Evolutionary conservation across 2,888 invertebrate species (phyloP).

Genomic region (Odontocerum albicorne): DNA sequence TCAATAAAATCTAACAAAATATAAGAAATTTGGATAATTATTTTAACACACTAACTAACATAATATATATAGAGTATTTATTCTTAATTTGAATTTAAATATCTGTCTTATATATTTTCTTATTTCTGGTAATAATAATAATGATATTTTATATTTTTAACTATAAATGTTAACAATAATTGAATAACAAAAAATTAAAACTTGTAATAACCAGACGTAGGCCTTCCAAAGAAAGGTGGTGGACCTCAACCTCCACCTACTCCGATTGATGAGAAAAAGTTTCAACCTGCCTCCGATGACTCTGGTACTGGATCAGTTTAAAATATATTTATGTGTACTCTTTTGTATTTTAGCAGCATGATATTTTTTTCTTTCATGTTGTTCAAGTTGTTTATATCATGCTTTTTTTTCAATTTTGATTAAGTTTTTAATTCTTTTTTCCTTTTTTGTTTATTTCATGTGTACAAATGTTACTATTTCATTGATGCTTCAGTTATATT

Average conservation of each 20-base stretch:
- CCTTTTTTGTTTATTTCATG: neutral
- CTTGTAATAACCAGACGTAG: conserved; percentile 48
- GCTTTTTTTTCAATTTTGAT: neutral
- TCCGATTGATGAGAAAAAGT: conserved; percentile 63
- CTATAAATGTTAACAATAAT: no score
- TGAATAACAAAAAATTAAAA: no score
- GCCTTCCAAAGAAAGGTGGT: conserved; percentile 63
- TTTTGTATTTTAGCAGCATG: conserved; percentile 2
- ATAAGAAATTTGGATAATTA: no score
- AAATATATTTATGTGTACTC: neutral
- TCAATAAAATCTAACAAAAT: no score
- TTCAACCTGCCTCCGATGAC: conserved; percentile 69
- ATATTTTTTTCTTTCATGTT: neutral
- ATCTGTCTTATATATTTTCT: neutral
- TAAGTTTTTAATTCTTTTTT: neutral
- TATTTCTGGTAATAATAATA: neutral
- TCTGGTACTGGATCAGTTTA: conserved; percentile 57
- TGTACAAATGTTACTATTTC: no score
- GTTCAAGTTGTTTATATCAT: neutral
- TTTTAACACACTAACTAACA: no score
- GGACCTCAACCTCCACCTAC: conserved; percentile 62
- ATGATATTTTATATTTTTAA: neutral
- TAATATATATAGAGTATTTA: no score
- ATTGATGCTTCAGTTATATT: no score
- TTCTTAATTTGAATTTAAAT: no score